Base-by-base conservation (phyloP, 2,888 invertebrate genomes). In the Phasia obesa region DNA sequence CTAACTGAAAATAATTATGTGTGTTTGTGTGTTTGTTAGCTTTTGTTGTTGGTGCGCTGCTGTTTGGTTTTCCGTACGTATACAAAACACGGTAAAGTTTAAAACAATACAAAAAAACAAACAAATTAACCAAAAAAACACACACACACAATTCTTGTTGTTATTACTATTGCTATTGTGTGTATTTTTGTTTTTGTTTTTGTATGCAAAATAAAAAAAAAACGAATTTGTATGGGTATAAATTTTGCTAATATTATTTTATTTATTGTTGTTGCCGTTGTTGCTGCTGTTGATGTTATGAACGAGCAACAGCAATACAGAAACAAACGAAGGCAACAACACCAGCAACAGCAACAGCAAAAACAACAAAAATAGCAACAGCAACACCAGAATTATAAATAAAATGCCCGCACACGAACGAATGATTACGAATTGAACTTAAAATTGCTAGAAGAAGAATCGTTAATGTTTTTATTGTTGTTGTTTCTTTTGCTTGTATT, bases 361-460 rank as follows among this genome's bases (percentile, higher is more conserved):
- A 57, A 78, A 55, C 19, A 31, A n/a, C n/a, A n/a, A n/a, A n/a
- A 47, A 27, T 19, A 59, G 49, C 25, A 62, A 25, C 49, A 35
- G 25, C 60, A 42, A 19, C 64, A 78, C 47, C 19, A 31, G 15
- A 23, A n/a, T 62, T 64, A 53, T 64, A 76, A 64, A 76, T 62
- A 57, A 75, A 81, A 77, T 81, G 71, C 70, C 81, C 81, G 76
- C 81, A 81, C 81, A 71, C 71, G 71, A 81, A 51, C 78, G 38
- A 71, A 38, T 21, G 59, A 51, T 51, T 55, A 70, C 77, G 60
- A 62, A 69, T 53, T 60, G 53, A 62, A 76, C 44, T 60, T 77
- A 53, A 76, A 77, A 77, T 27, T 31, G 21, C 49, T 60, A 76
- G 59, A 76, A 67, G 51, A 67, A 76, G 67, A 69, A 76, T 75